These are phyloP conservation scores for Octodon degus DNA, from an alignment of 2,113 vertebrate genomes.

Conservation along the genomic window DNA sequence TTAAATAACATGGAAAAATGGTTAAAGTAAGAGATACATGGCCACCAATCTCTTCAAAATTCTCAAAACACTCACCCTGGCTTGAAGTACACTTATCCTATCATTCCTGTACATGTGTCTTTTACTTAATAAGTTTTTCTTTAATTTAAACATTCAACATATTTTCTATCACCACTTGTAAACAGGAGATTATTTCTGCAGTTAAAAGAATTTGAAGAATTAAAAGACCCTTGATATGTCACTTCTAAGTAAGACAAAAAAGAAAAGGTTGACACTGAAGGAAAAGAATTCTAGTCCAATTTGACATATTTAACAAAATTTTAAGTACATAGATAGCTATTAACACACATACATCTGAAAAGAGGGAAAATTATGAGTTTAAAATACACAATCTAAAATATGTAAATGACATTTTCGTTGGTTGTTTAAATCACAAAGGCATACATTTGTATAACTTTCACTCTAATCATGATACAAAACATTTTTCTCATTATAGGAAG, in stretches of 20 bases:
- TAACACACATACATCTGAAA: not conserved
- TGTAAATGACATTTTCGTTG: not conserved
- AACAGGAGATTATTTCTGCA: not conserved
- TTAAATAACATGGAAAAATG: not conserved
- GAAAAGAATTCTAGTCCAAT: not conserved
- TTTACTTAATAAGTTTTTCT: not conserved
- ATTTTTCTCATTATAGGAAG: not conserved
- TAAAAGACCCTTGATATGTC: not conserved
- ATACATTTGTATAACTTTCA: not conserved
- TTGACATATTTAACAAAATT: not conserved
- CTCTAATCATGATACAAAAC: not conserved
- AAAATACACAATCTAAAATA: not conserved
- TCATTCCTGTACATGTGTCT: not conserved
- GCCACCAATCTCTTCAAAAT: not conserved
- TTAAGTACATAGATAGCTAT: not conserved
- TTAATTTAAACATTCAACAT: not conserved
- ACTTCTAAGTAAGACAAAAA: not conserved
- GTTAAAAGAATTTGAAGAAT: slow-evolving; percentile 16
- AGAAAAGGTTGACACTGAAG: not conserved
- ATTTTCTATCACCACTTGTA: not conserved
- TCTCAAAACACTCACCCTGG: not conserved
- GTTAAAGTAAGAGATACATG: not conserved
- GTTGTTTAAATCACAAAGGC: not conserved
- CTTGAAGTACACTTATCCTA: not conserved
- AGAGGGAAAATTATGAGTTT: not conserved